Evolutionary conservation across 2,888 invertebrate genomes (phyloP).

Genomic region (Nymphalis urticae): DNA sequence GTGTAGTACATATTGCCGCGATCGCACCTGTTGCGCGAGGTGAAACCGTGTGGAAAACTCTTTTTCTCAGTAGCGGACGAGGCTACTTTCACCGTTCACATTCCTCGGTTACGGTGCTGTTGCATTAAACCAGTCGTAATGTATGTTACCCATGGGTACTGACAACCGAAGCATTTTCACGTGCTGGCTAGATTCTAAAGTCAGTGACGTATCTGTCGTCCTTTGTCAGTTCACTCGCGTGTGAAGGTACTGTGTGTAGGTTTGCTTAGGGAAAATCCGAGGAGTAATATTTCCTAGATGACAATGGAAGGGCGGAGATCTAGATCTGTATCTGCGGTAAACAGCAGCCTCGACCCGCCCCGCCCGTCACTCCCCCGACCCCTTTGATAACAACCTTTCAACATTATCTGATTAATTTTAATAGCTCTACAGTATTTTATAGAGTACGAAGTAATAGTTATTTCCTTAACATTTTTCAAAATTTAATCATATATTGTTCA

Average conservation of each 20-base stretch:
- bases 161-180: slow-evolving; percentile 23
- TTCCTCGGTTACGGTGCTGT: slow-evolving; percentile 60
- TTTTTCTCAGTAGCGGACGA: slow-evolving; percentile 76
- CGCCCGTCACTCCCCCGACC: slow-evolving; percentile 42
- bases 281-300: slow-evolving; percentile 8
- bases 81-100: slow-evolving; percentile 77
- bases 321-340: slow-evolving; percentile 39
- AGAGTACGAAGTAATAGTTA: slow-evolving; percentile 7
- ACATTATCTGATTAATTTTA: slow-evolving; percentile 38
- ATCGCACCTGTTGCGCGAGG: slow-evolving; percentile 70
- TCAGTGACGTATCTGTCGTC: slow-evolving; percentile 24
- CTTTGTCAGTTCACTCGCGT: slow-evolving; percentile 7
- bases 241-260: slow-evolving; percentile 29
- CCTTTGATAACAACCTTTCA: slow-evolving; percentile 43
- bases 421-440: slow-evolving; percentile 26
- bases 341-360: slow-evolving; percentile 42
- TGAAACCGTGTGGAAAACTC: slow-evolving; percentile 78
- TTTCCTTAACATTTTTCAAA: slow-evolving; percentile 6
- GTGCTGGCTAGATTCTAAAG: slow-evolving; percentile 33
- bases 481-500: slow-evolving; percentile 2
- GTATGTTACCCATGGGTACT: slow-evolving; percentile 45
- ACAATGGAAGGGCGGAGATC: slow-evolving; percentile 28
- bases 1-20: slow-evolving; percentile 20
- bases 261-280: slow-evolving; percentile 13
- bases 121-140: slow-evolving; percentile 58